phyloP scores from a whole-genome alignment of 2,888 invertebrate species.

The Xanthorhoe spadicearia region DNA sequence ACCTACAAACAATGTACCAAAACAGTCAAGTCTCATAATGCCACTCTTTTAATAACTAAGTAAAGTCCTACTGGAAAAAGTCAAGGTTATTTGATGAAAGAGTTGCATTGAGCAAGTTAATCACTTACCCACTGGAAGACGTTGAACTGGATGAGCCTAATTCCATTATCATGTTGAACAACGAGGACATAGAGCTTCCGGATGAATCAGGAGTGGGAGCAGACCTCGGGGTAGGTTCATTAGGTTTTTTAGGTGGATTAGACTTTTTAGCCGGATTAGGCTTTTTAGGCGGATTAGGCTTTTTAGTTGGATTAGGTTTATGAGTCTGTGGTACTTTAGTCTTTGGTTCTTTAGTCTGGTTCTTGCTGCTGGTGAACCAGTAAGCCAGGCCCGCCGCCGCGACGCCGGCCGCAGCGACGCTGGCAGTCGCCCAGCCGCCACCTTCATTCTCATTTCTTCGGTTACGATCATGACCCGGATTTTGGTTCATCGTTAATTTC shows the following conservation, averaged over 20 bases:
- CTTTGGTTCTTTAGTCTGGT: slow-evolving; percentile 4
- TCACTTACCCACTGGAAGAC: slow-evolving; percentile 18
- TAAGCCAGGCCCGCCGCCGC: slow-evolving; percentile 39
- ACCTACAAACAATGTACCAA: too few relatives aligned
- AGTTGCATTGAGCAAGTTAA: neutral
- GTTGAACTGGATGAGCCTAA: slow-evolving; percentile 13
- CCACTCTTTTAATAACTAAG: too few relatives aligned
- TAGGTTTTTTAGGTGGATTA: neutral
- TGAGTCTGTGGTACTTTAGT: neutral
- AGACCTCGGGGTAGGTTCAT: neutral
- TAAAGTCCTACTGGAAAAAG: too few relatives aligned
- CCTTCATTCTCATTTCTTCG: slow-evolving; percentile 17
- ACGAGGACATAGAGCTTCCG: slow-evolving; percentile 7
- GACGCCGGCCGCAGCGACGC: slow-evolving; percentile 29
- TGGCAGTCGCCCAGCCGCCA: slow-evolving; percentile 11
- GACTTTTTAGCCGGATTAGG: neutral
- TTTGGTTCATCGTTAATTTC: slow-evolving; percentile 25
- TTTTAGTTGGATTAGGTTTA: neutral
- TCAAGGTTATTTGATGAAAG: neutral
- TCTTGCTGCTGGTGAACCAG: slow-evolving; percentile 33
- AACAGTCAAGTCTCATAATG: too few relatives aligned
- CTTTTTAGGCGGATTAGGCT: too few relatives aligned
- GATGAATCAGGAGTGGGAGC: neutral
- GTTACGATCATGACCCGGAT: slow-evolving; percentile 5
- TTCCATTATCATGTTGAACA: slow-evolving; percentile 15